phyloP scores from a whole-genome alignment of 2,113 vertebrate species.

The Chaetura pelagica region DNA sequence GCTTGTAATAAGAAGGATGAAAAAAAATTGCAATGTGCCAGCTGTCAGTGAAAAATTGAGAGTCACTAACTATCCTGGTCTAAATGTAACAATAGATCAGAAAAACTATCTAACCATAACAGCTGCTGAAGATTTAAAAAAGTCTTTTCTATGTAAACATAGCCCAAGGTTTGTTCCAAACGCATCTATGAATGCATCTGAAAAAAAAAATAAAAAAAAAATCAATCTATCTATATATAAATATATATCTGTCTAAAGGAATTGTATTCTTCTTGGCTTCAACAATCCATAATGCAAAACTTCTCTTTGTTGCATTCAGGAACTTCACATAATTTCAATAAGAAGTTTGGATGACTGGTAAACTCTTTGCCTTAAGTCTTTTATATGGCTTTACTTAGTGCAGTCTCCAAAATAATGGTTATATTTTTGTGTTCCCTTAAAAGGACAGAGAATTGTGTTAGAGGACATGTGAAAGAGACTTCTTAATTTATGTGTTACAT shows the following conservation, averaged over 20 bases:
- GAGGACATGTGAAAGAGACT: not conserved
- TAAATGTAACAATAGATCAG: slow-evolving; percentile 42
- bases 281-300: not conserved
- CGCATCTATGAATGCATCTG: not conserved
- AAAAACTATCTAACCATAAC: not conserved
- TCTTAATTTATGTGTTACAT: not conserved
- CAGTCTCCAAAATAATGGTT: not conserved
- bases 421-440: not conserved
- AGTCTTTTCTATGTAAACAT: slow-evolving; percentile 24
- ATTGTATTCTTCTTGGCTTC: not conserved
- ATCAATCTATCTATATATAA: too few relatives aligned
- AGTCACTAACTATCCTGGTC: not conserved
- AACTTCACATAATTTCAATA: not conserved
- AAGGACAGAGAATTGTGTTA: not conserved
- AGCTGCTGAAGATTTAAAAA: slow-evolving; percentile 5
- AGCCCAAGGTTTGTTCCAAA: slow-evolving; percentile 19
- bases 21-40: not conserved
- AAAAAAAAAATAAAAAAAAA: not conserved
- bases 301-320: not conserved
- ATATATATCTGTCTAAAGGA: not conserved
- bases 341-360: not conserved
- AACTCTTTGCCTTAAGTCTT: not conserved
- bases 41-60: not conserved
- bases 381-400: not conserved
- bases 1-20: not conserved